Evolutionary conservation across 2,888 invertebrate species (phyloP).

Genomic region (Amorpha juglandis): DNA sequence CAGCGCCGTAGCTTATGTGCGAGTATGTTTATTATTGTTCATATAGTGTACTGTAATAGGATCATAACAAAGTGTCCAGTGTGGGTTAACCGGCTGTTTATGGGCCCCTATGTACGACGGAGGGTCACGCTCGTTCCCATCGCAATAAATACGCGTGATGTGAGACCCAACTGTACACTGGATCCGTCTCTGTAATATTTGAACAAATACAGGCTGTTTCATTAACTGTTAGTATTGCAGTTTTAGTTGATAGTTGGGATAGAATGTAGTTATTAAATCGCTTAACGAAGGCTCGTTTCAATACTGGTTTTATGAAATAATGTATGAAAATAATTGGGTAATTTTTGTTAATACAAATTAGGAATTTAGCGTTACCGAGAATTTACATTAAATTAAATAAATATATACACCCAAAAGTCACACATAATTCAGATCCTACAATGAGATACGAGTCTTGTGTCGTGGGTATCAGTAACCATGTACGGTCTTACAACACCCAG

Average conservation of each 20-base stretch:
- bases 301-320: too few species aligned
- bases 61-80: slow-evolving; percentile 14
- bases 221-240: slow-evolving; percentile 12
- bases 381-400: too few species aligned
- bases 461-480: too few species aligned
- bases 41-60: slow-evolving; percentile 6
- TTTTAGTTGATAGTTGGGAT: slow-evolving; percentile 13
- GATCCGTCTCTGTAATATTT: slow-evolving; percentile 6
- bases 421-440: too few species aligned
- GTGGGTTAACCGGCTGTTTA: slow-evolving; percentile 15
- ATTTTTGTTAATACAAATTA: too few species aligned
- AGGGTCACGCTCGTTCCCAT: neutral
- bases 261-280: neutral
- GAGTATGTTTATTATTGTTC: slow-evolving; percentile 16
- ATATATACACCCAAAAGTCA: too few species aligned
- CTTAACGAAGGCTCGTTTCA: too few species aligned
- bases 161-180: neutral
- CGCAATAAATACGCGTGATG: slow-evolving; percentile 14
- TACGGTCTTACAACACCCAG: too few species aligned
- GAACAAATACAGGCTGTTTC: slow-evolving; percentile 2
- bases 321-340: too few species aligned
- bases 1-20: slow-evolving; percentile 10
- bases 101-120: neutral
- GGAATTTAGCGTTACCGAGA: too few species aligned
- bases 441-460: too few species aligned